These are phyloP conservation scores for Mermis nigrescens DNA, from an alignment of 2,888 invertebrate genomes.

Conservation along the genomic window DNA sequence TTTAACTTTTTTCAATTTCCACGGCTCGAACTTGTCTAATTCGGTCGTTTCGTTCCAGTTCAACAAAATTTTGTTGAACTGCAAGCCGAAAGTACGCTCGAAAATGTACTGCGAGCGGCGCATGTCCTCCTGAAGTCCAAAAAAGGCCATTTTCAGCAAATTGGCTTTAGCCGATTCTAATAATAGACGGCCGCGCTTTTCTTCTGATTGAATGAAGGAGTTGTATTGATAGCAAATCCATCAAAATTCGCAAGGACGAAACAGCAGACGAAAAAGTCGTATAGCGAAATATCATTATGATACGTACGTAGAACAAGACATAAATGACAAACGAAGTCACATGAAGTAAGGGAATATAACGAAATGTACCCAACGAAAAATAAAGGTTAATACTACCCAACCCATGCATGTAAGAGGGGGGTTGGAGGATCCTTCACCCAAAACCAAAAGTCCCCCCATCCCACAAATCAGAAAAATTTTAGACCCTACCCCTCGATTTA, in stretches of 20 bases:
- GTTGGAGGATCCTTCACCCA: no score
- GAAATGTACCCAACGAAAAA: no score
- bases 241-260: no score
- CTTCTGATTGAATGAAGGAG: constrained; percentile 47
- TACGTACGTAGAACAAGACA: neutral
- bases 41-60: constrained; percentile 78
- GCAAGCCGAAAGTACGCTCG: constrained; percentile 73
- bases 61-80: constrained; percentile 16
- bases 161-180: constrained; percentile 86
- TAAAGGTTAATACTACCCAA: no score
- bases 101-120: constrained; percentile 47
- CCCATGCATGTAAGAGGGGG: no score
- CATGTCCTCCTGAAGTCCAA: constrained; percentile 86
- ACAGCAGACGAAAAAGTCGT: no score
- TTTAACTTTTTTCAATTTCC: constrained; percentile 54
- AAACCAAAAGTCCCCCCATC: no score
- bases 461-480: no score
- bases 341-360: no score
- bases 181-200: constrained; percentile 57
- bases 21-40: constrained; percentile 53
- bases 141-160: constrained; percentile 74
- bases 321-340: neutral
- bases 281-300: constrained; percentile 15
- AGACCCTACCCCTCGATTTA: no score
- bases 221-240: no score